Base-by-base conservation (phyloP, 2,888 invertebrate genomes). In the Dynastes grantii region DNA sequence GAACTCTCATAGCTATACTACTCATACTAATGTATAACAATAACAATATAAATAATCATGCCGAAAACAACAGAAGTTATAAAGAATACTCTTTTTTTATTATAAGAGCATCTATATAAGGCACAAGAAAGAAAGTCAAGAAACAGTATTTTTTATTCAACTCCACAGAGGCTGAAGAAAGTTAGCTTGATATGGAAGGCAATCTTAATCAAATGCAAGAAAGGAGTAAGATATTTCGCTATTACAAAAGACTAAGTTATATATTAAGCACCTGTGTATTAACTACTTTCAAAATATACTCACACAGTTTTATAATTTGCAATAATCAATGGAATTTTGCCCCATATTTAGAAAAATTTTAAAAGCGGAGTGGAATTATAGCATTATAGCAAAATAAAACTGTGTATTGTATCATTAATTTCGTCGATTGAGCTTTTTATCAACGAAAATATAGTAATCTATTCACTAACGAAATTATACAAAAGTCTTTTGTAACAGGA, bases 401-500 rank as follows among this genome's bases (percentile, higher is more conserved):
- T 45, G 45, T 45, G 45, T 45, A 9, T 45, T 8, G 2, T 8
- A 11, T 11, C 11, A 45, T 45, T 45, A 45, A 8, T 0, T 8
- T 45, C 45, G 11, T 11, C 8, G 8, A 45, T 11, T 32, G 32
- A 32, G 32, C 8, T 11, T 40, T 8, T 45, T 45, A 45, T 45
- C 8, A 45, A 9, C 6, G 45, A 29, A 63, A 29, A 63, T 32
- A 0, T n/a, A 55, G 1, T 55, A 55, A 29, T 79, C 78, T 9
- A 55, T 2, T 32, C 3, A 32, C 32, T 32, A 32, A 32, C 5
- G 16, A 16, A 32, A 32, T 32, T 32, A 32, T 5, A 32, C 32
- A 5, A 32, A 4, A 64, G 76, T 76, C 76, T 64, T 76, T 76
- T 49, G 76, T 76, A 76, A 76, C 27, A 53, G 76, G 80, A 67